A percentile compares a stretch with the other conserved stretches of the same genome.
Evolutionary conservation across 2,888 invertebrate genomes (phyloP).

Genomic region (Liodrosophila aerea): DNA sequence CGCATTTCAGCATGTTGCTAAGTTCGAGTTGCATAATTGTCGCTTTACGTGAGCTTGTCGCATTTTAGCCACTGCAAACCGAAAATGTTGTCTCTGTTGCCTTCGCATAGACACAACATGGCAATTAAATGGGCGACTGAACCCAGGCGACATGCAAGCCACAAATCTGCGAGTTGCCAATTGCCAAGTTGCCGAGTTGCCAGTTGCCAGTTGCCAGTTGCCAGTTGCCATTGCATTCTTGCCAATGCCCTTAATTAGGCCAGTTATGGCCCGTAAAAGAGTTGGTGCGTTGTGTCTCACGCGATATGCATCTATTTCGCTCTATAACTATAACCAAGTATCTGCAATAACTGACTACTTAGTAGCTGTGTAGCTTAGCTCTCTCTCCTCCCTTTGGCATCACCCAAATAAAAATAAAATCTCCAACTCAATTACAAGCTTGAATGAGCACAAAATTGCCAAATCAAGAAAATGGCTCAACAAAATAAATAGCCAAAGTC

Average conservation of each 20-base stretch:
- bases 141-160: slow-evolving; percentile 70
- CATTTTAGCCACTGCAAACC: slow-evolving; percentile 57
- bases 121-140: slow-evolving; percentile 75
- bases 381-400: not conserved
- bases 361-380: slow-evolving; percentile 17
- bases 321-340: slow-evolving; percentile 35
- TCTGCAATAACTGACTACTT: slow-evolving; percentile 12
- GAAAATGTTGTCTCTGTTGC: slow-evolving; percentile 55
- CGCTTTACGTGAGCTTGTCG: slow-evolving; percentile 58
- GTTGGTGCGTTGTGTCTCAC: slow-evolving; percentile 46
- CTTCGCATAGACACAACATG: slow-evolving; percentile 50
- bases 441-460: slow-evolving; percentile 63
- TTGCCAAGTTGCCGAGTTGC: slow-evolving; percentile 1
- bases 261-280: slow-evolving; percentile 70
- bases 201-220: not conserved
- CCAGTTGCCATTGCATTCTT: slow-evolving; percentile 37
- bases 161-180: slow-evolving; percentile 52
- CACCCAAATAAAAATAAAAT: slow-evolving; percentile 34
- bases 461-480: slow-evolving; percentile 62
- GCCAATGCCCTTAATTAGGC: slow-evolving; percentile 73
- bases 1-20: slow-evolving; percentile 6
- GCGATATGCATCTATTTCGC: slow-evolving; percentile 54
- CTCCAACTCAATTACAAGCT: slow-evolving; percentile 70
- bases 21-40: slow-evolving; percentile 68
- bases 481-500: slow-evolving; percentile 59